phyloP scores from a whole-genome alignment of 2,888 invertebrate species.

The Microctonus hyperodae region DNA sequence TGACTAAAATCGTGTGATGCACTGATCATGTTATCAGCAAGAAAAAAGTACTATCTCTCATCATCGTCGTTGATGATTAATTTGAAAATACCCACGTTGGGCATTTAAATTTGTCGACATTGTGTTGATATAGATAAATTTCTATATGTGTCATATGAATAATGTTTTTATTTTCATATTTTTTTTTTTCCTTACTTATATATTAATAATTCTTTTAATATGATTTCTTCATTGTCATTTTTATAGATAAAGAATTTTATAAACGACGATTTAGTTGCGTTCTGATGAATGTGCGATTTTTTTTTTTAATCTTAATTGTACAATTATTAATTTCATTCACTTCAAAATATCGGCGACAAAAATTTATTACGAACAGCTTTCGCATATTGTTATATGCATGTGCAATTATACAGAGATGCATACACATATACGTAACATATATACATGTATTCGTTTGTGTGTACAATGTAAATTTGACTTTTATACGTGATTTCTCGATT shows the following conservation, averaged over 20 bases:
- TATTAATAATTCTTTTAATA: neutral
- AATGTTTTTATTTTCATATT: constrained; percentile 20
- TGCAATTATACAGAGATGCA: too few species aligned
- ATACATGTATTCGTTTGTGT: neutral
- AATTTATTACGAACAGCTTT: neutral
- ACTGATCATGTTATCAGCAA: constrained; percentile 34
- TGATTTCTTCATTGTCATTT: neutral
- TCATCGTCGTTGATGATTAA: neutral
- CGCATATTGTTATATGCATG: too few species aligned
- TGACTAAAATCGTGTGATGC: constrained; percentile 38
- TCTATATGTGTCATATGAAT: neutral
- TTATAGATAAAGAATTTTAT: neutral
- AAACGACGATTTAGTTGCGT: too few species aligned
- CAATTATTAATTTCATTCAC: constrained; percentile 1
- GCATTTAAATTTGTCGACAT: neutral
- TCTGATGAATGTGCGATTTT: neutral
- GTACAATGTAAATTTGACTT: neutral
- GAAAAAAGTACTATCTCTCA: constrained; percentile 15
- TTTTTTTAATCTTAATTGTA: neutral
- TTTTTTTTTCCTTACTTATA: neutral
- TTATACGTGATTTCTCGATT: neutral
- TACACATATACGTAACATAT: neutral
- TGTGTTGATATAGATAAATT: constrained; percentile 14
- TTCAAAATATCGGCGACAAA: neutral
- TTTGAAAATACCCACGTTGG: neutral